Percentiles rank a stretch among this genome's conserved stretches.
These are phyloP conservation scores for Sinotaia quadrata DNA, from an alignment of 2,888 invertebrate species.

Conservation along the genomic window DNA sequence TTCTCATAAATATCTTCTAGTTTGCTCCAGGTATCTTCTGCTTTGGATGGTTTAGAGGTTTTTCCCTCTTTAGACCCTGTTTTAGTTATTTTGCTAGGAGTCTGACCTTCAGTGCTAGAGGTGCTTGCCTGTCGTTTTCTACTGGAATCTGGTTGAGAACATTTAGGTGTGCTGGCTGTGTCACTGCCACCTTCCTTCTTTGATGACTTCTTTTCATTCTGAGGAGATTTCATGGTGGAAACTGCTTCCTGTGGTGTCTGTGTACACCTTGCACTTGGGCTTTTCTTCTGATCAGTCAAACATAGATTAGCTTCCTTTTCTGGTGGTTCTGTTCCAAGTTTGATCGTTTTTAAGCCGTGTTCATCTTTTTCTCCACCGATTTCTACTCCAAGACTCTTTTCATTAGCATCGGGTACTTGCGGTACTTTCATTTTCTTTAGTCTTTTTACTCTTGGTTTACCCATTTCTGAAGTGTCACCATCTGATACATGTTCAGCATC, in stretches of 20 bases:
- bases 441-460: conserved; percentile 42
- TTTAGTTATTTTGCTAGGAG: conserved; percentile 33
- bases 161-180: conserved; percentile 4
- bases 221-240: conserved; percentile 18
- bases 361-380: conserved; percentile 16
- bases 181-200: conserved; percentile 13
- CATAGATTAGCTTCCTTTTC: neutral
- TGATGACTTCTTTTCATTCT: neutral
- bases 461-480: conserved; percentile 24
- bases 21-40: conserved; percentile 62
- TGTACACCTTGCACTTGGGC: neutral
- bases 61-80: conserved; percentile 22
- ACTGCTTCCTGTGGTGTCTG: neutral
- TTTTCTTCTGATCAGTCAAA: conserved; percentile 9
- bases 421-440: conserved; percentile 31
- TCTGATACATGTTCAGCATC: conserved; percentile 28
- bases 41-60: conserved; percentile 35
- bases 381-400: no score
- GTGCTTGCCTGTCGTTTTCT: conserved; percentile 58
- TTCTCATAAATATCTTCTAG: conserved; percentile 58
- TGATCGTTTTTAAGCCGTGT: conserved; percentile 28
- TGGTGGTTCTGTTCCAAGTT: conserved; percentile 13
- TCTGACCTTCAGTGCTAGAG: conserved; percentile 38
- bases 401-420: conserved; percentile 21
- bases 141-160: conserved; percentile 26